phyloP scores from a whole-genome alignment of 2,113 vertebrate species.

The Saguinus imperator region DNA sequence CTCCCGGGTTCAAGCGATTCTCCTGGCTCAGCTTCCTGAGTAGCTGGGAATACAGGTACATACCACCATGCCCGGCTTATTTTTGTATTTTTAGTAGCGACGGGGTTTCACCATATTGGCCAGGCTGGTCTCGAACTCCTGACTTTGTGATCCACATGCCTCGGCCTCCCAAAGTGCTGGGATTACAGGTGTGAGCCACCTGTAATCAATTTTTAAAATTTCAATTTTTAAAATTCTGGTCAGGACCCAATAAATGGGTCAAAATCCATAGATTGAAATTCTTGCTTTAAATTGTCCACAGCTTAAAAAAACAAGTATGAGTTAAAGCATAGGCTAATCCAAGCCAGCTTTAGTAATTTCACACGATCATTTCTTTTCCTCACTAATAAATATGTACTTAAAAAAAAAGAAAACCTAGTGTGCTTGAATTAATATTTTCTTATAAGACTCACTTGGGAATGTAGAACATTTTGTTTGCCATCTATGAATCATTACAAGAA shows the following conservation, averaged over 20 bases:
- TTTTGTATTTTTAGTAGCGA: too few relatives aligned
- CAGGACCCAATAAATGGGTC: background rate
- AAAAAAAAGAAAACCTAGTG: slow-evolving; percentile 41
- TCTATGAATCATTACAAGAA: slow-evolving; percentile 42
- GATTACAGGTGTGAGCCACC: too few relatives aligned
- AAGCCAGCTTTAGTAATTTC: slow-evolving; percentile 15
- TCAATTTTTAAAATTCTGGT: background rate
- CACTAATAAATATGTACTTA: slow-evolving; percentile 18
- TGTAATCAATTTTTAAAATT: background rate
- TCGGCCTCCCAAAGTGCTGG: too few relatives aligned
- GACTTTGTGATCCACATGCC: too few relatives aligned
- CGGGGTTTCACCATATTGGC: too few relatives aligned
- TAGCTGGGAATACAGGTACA: too few relatives aligned
- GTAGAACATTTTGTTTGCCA: slow-evolving; percentile 54
- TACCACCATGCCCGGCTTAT: too few relatives aligned
- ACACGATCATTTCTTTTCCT: background rate
- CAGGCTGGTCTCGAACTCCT: too few relatives aligned
- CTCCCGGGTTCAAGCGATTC: too few relatives aligned
- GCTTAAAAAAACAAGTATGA: background rate
- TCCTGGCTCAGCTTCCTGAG: too few relatives aligned
- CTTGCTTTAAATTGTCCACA: slow-evolving; percentile 16
- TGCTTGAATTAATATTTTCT: slow-evolving; percentile 29
- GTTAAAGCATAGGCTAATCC: background rate
- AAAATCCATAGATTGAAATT: background rate
- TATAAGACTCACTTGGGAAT: slow-evolving; percentile 36